Conservation (phyloP, 2,113 vertebrate species). For the Thalassoma bifasciatum region DNA sequence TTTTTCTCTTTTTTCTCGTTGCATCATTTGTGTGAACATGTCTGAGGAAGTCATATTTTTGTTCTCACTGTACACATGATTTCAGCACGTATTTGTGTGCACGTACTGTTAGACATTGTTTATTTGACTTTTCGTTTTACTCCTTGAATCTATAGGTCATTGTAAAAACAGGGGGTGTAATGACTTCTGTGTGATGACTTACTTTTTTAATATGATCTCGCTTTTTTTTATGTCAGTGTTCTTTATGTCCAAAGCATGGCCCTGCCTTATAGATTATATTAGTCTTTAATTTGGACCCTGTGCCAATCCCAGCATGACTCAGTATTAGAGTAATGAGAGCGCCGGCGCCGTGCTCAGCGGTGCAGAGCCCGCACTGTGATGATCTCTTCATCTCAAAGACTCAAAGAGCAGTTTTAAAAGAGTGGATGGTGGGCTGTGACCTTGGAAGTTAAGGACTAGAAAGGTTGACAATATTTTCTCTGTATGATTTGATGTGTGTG, state of each 20-base stretch:
- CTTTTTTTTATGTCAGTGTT: conserved; percentile 1
- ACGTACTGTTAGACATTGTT: too few species aligned
- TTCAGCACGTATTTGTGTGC: too few species aligned
- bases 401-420: conserved; percentile 53
- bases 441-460: conserved; percentile 46
- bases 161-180: neutral
- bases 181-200: too few species aligned
- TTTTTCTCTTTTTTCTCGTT: too few species aligned
- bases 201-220: too few species aligned
- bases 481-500: conserved; percentile 5
- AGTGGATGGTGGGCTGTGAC: conserved; percentile 46
- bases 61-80: too few species aligned
- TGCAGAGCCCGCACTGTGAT: conserved; percentile 50
- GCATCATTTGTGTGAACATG: too few species aligned
- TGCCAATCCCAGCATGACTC: conserved; percentile 59
- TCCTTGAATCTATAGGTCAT: neutral
- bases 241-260: conserved; percentile 14
- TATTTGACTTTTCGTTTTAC: too few species aligned
- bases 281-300: conserved; percentile 54
- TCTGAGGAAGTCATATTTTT: too few species aligned
- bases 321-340: conserved; percentile 66
- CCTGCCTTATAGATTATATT: conserved; percentile 26
- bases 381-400: conserved; percentile 61
- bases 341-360: conserved; percentile 3
- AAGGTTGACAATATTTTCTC: conserved; percentile 6